These are phyloP conservation scores for Gymnothorax reevesii DNA, from an alignment of 2,797 vertebrate genomes.

Conservation along the genomic window DNA sequence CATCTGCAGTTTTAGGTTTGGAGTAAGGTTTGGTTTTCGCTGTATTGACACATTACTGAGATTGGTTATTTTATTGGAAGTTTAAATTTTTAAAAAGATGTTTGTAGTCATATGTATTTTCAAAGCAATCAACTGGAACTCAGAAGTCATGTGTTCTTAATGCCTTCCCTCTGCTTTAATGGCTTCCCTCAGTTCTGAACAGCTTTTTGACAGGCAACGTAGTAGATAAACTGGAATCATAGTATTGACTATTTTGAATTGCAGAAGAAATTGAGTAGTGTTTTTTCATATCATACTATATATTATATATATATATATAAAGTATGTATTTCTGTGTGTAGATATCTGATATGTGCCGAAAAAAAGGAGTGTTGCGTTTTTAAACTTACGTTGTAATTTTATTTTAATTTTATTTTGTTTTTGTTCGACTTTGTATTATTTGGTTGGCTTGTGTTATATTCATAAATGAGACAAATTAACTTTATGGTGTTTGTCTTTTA, in stretches of 20 bases:
- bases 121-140: constrained; percentile 20
- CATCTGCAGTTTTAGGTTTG: not conserved
- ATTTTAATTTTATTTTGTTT: constrained; percentile 50
- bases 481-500: constrained; percentile 17
- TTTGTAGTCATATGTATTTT: constrained; percentile 23
- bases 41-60: not conserved
- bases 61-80: constrained; percentile 12
- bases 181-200: constrained; percentile 37
- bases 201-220: constrained; percentile 25
- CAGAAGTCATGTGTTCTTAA: constrained; percentile 10
- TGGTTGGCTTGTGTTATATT: constrained; percentile 53
- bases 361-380: constrained; percentile 46
- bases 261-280: constrained; percentile 28
- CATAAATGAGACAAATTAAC: constrained; percentile 57
- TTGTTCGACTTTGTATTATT: constrained; percentile 41
- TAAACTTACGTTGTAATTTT: constrained; percentile 58
- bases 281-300: constrained; percentile 43
- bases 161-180: constrained; percentile 22
- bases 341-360: constrained; percentile 52
- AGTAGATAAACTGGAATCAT: constrained; percentile 43
- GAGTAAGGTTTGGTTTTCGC: not conserved
- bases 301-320: constrained; percentile 41
- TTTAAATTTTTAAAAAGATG: not conserved
- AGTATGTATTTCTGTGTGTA: constrained; percentile 54
- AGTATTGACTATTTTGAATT: constrained; percentile 31